Base-by-base conservation (phyloP, 1,140 invertebrate species). In the Lerema accius region DNA sequence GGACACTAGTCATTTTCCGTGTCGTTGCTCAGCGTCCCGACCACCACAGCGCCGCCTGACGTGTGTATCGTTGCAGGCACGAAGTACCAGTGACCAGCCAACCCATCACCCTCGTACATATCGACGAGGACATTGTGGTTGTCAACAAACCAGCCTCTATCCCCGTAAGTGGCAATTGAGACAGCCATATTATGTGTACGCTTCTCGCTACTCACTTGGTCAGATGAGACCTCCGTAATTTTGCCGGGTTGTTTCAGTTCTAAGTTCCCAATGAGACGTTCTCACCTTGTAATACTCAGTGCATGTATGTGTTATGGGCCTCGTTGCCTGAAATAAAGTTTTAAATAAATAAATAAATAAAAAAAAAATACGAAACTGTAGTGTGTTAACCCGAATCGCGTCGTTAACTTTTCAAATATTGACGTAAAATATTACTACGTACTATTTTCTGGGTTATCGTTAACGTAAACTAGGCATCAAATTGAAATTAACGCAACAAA, bases 121-220 rank as follows among this genome's bases (percentile, higher is more conserved):
- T 99, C 94, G 97, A 97, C 94, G 97, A 99, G 91, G 97, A 99
- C 93, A 94, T 99, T 92, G 95, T 99, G 91, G 99, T 99, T 89
- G 96, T 99, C 88, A 98, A 99, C 94, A 99, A 99, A 95, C 99
- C 99, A 80, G 96, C 98, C 85, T 99, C 98, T 91, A 98, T 99
- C 93, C 99, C 99, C 91, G 98, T 96, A 95, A 95, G 95, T 95
- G 94, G 94, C 94, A 94, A 93, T 91, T 92, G 93, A 93, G 93
- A 95, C 94, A 92, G 94, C 94, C 94, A 95, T 93, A 69, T 85
- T 86, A 80, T 82, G 69, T 80, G 74, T 78, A 80, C 67, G 73
- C 80, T 84, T 80, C 61, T 43, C 53, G 28, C 28, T 32, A 32
- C 28, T 32, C 9, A 32, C 28, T 32, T 32, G 28, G 6, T 17